Evolutionary conservation across 2,888 invertebrate genomes (phyloP), one percentile per base, ranked within the genome.

Genomic region (Lepetodrilus schrolli): DNA sequence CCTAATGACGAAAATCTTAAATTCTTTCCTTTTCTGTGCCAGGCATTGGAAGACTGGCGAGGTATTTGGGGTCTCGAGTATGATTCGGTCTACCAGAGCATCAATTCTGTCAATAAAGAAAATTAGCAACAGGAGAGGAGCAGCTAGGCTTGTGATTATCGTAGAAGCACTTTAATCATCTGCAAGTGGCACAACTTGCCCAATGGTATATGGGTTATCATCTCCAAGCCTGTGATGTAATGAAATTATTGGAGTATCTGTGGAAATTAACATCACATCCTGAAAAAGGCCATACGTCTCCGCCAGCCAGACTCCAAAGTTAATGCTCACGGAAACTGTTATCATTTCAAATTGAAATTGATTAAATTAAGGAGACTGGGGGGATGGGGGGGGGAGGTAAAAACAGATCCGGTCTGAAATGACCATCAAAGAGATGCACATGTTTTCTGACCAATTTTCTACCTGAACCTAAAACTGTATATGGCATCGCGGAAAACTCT

Each of bases 281-380:
- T 47, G 7, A 8, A 23, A 13, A 43, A 26, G 43, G 30, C 38
- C 47, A 26, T 47, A 43, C n/a, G 26, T 21, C 43, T 47, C 43
- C 68, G 38, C 23, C 43, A 26, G 47, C 10, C 68, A 23, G 38
- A 30, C 66, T 21, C 68, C 68, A 30, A n/a, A 17, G 43, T 38
- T 43, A 47, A 43, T 43, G 26, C 68, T 68, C 37, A 23, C 23
- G 21, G 66, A 66, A 66, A 37, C 20, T 47, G 68, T 68, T 68
- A 68, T 68, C 68, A 68, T 68, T 68, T 68, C 47, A 43, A 68
- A 68, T 68, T 68, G 68, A 47, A 68, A 47, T 43, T 68, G 68
- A 68, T 68, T 68, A 30, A 68, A 47, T 68, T 68, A 68, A n/a
- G n/a, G n/a, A n/a, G n/a, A n/a, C n/a, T n/a, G n/a, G n/a, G n/a